A percentile compares a stretch with the other conserved stretches of the same genome.
Evolutionary conservation across 2,888 invertebrate genomes (phyloP).

Genomic region (Mylabris sibirica): DNA sequence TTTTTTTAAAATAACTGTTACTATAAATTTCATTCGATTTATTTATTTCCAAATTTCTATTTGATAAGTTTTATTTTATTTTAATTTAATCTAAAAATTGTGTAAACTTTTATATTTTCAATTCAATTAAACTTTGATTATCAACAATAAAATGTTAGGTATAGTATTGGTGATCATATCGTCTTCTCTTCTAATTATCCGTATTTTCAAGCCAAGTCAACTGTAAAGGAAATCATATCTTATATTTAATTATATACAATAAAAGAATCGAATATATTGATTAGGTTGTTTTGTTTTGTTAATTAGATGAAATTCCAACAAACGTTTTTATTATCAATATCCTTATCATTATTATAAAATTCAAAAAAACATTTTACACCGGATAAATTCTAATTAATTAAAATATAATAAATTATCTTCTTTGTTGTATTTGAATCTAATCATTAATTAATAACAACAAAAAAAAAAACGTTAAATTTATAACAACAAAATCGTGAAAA

Average conservation of each 20-base stretch:
- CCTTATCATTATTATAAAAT: no score
- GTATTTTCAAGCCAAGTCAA: constrained; percentile 3
- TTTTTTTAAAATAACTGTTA: not conserved
- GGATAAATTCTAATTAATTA: not conserved
- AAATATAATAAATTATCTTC: not conserved
- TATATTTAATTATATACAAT: not conserved
- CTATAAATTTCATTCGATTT: constrained; percentile 7
- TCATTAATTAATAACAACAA: not conserved
- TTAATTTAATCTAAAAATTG: not conserved
- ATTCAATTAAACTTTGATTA: not conserved
- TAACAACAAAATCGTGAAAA: not conserved
- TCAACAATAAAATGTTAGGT: not conserved
- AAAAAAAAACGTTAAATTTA: no score
- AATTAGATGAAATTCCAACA: constrained; percentile 9
- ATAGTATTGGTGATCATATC: not conserved
- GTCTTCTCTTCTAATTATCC: constrained; percentile 1
- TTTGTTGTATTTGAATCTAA: not conserved
- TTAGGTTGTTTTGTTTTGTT: constrained; percentile 1
- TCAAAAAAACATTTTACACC: no score
- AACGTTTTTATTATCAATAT: not conserved
- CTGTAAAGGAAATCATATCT: constrained; percentile 13
- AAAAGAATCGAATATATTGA: not conserved
- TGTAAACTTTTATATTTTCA: not conserved
- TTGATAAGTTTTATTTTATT: not conserved
- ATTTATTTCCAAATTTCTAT: not conserved